Conservation (phyloP, 1,140 invertebrate genomes). For the Frieseomelitta varia region DNA sequence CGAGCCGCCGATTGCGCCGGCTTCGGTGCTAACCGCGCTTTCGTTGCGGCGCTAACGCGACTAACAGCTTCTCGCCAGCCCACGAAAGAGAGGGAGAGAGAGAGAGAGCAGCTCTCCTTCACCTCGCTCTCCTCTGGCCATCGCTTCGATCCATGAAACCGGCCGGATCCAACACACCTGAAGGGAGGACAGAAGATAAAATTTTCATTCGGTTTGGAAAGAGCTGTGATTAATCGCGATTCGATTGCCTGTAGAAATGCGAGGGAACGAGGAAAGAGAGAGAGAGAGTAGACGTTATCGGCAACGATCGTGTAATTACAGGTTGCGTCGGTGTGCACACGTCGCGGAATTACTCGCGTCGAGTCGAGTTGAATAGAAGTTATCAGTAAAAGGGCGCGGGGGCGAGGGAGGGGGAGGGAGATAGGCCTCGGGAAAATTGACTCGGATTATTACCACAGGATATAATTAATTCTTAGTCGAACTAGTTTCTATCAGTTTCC, state of each 20-base stretch:
- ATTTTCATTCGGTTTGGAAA: neutral
- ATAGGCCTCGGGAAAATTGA: constrained; percentile 8
- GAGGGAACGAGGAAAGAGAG: neutral
- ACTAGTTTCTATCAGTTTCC: constrained; percentile 6
- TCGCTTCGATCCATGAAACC: neutral
- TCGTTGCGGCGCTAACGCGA: constrained; percentile 63
- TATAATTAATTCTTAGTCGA: constrained; percentile 5
- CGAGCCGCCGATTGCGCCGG: constrained; percentile 47
- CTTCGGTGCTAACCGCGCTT: constrained; percentile 49
- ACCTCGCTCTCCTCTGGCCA: neutral
- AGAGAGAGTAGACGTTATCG: constrained; percentile 7
- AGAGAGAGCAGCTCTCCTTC: neutral
- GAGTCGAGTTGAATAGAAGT: neutral
- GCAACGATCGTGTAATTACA: constrained; percentile 36
- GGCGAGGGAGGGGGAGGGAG: too few species aligned
- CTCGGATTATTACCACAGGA: neutral
- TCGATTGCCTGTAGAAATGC: neutral
- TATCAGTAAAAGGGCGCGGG: neutral
- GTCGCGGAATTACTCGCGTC: neutral
- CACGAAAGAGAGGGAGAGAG: too few species aligned
- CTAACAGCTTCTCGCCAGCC: constrained; percentile 47
- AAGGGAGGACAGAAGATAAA: neutral
- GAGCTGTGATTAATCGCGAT: constrained; percentile 23
- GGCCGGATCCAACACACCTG: too few species aligned
- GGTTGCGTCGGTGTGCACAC: constrained; percentile 1